phyloP scores from a whole-genome alignment of 2,113 vertebrate species.

The Calonectris borealis region DNA sequence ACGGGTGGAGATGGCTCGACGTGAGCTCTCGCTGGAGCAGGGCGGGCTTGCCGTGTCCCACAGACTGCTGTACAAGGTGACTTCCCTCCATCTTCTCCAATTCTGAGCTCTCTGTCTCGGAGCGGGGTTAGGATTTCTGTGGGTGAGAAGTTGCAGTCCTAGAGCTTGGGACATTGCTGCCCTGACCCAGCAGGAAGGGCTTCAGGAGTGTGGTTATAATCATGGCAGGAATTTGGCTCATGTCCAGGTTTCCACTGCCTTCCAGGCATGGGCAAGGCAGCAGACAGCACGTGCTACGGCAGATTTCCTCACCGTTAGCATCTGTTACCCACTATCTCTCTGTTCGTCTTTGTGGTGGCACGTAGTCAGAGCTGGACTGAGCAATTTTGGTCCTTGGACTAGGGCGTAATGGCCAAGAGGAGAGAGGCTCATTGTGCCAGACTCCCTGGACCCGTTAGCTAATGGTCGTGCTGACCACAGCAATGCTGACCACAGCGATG shows the following conservation, averaged over 20 bases:
- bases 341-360: background rate
- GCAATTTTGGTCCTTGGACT: background rate
- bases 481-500: rapidly evolving
- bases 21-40: background rate
- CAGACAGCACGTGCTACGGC: background rate
- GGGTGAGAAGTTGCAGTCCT: background rate
- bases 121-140: background rate
- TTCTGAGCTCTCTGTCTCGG: rapidly evolving
- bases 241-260: background rate
- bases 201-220: background rate
- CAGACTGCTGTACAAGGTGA: background rate
- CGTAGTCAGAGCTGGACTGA: background rate
- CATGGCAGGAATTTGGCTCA: background rate
- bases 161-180: background rate
- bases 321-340: background rate
- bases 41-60: rapidly evolving
- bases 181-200: background rate
- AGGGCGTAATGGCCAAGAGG: rapidly evolving
- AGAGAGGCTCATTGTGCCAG: background rate
- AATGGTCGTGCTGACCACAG: background rate
- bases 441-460: background rate
- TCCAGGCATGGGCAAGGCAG: background rate
- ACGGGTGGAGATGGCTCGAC: background rate
- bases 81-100: background rate
- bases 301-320: background rate